These are phyloP conservation scores for Eupithecia exiguata DNA, from an alignment of 2,888 invertebrate genomes.

Conservation along the genomic window DNA sequence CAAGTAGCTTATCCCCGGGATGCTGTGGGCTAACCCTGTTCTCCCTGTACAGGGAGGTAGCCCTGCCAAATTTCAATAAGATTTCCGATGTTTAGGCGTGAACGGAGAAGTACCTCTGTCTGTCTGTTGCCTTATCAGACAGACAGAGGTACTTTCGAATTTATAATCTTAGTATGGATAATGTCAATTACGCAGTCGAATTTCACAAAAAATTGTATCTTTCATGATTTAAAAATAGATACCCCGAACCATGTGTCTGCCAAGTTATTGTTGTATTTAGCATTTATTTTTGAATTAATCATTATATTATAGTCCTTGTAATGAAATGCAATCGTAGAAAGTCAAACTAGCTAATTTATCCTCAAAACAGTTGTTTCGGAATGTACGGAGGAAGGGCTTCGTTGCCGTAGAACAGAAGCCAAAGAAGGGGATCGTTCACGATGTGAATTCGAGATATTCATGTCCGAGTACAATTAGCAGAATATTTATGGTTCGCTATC, in stretches of 20 bases:
- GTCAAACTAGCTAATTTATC: not conserved
- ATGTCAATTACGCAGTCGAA: not conserved
- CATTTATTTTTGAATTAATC: not conserved
- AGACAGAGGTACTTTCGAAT: too few relatives aligned
- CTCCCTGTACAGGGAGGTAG: too few relatives aligned
- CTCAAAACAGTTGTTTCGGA: not conserved
- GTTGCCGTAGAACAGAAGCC: not conserved
- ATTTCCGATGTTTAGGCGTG: too few relatives aligned
- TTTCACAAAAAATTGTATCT: not conserved
- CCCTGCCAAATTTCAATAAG: too few relatives aligned
- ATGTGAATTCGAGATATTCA: not conserved
- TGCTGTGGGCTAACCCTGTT: too few relatives aligned
- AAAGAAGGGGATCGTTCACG: not conserved
- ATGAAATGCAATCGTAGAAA: too few relatives aligned
- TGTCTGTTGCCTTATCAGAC: too few relatives aligned
- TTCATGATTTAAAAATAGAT: not conserved
- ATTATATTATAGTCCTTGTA: not conserved
- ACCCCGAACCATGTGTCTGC: not conserved
- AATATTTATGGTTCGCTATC: slow-evolving; percentile 32
- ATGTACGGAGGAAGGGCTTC: not conserved
- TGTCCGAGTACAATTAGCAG: slow-evolving; percentile 30
- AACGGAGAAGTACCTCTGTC: too few relatives aligned
- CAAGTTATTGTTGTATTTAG: not conserved
- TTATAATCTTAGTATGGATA: not conserved
- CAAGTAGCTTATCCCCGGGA: too few relatives aligned